These are phyloP conservation scores for Vulpes vulpes DNA, from an alignment of 2,113 vertebrate genomes.

Conservation along the genomic window DNA sequence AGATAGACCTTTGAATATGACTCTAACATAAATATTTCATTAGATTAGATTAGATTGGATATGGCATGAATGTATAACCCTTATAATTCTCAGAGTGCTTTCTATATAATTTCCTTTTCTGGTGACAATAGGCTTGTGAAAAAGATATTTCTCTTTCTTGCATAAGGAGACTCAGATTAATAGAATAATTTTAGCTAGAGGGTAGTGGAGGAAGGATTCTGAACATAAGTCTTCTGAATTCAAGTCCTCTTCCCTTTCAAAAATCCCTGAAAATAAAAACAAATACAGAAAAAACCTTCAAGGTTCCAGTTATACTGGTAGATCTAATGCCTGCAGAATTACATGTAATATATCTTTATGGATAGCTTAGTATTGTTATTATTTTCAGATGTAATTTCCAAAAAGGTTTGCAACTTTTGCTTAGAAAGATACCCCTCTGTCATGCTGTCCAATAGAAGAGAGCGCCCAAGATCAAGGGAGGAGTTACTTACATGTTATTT, in stretches of 20 bases:
- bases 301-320: not conserved
- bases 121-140: not conserved
- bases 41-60: not conserved
- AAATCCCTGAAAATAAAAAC: not conserved
- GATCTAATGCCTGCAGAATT: not conserved
- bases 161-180: not conserved
- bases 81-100: not conserved
- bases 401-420: not conserved
- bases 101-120: not conserved
- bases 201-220: not conserved
- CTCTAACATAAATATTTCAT: not conserved
- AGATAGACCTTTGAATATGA: not conserved
- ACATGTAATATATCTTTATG: not conserved
- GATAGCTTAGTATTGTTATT: not conserved
- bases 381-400: not conserved
- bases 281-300: not conserved
- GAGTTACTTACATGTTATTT: not conserved
- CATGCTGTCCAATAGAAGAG: not conserved
- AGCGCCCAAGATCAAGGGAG: not conserved
- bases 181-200: not conserved
- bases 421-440: not conserved
- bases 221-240: not conserved
- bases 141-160: not conserved
- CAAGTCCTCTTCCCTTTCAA: not conserved
- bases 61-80: not conserved